Evolutionary conservation across 1,140 invertebrate species (phyloP).

Genomic region (Zaprionus africanus): DNA sequence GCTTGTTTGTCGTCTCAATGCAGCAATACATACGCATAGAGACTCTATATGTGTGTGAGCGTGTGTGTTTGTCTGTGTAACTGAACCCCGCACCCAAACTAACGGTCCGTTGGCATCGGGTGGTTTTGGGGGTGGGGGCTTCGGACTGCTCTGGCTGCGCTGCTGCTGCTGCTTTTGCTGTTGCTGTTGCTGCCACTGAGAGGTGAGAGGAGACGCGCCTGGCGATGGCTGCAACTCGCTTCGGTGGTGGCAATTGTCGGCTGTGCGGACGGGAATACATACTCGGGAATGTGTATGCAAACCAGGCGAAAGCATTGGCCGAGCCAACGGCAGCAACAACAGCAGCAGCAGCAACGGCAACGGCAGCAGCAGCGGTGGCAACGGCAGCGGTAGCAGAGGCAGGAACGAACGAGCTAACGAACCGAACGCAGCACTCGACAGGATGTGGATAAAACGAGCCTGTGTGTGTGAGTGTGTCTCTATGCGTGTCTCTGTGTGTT

Average conservation of each 20-base stretch:
- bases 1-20: slow-evolving; percentile 78
- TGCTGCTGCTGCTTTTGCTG: slow-evolving; percentile 9
- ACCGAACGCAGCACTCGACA: slow-evolving; percentile 62
- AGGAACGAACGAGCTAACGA: slow-evolving; percentile 64
- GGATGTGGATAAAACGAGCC: slow-evolving; percentile 75
- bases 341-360: slow-evolving; percentile 7
- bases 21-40: slow-evolving; percentile 33
- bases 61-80: slow-evolving; percentile 43
- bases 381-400: slow-evolving; percentile 41
- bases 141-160: slow-evolving; percentile 40
- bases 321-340: slow-evolving; percentile 22
- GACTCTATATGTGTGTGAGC: background rate
- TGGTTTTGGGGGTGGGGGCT: slow-evolving; percentile 33
- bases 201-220: slow-evolving; percentile 34
- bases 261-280: slow-evolving; percentile 43
- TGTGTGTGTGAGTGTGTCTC: slow-evolving; percentile 26
- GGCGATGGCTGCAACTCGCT: slow-evolving; percentile 44
- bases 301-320: slow-evolving; percentile 41
- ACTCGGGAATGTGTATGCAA: slow-evolving; percentile 50
- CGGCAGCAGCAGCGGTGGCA: slow-evolving; percentile 13
- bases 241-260: slow-evolving; percentile 75
- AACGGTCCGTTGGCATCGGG: slow-evolving; percentile 58
- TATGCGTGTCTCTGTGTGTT: background rate
- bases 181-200: slow-evolving; percentile 26
- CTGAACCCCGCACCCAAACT: slow-evolving; percentile 36